Percentiles rank a stretch among this genome's conserved stretches.
These are phyloP conservation scores for Cylas formicarius DNA, from an alignment of 1,140 invertebrate species.

Conservation along the genomic window DNA sequence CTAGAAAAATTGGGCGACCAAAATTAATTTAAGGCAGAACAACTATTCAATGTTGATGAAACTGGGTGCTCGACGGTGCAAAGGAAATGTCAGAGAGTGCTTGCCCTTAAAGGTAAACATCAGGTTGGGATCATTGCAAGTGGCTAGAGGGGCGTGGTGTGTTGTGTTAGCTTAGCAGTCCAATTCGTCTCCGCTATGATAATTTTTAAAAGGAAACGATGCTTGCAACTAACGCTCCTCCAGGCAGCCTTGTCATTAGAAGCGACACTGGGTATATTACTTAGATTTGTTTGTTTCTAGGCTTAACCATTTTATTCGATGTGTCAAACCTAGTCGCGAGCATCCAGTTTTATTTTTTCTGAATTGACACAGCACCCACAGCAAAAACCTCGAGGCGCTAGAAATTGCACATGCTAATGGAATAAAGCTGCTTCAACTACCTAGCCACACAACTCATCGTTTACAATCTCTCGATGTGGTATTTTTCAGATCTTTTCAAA, in stretches of 20 bases:
- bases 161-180: constrained; percentile 27
- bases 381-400: constrained; percentile 22
- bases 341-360: constrained; percentile 29
- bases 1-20: constrained; percentile 22
- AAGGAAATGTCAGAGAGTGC: constrained; percentile 3
- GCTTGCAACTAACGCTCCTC: constrained; percentile 10
- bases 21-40: constrained; percentile 22
- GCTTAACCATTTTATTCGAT: constrained; percentile 23
- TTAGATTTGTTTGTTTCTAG: constrained; percentile 22
- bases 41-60: constrained; percentile 42
- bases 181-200: too few relatives aligned
- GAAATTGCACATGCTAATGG: constrained; percentile 17
- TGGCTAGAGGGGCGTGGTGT: constrained; percentile 41
- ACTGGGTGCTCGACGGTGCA: constrained; percentile 21
- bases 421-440: constrained; percentile 22
- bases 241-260: constrained; percentile 1
- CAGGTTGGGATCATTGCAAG: constrained; percentile 41
- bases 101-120: constrained; percentile 31
- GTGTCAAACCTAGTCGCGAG: constrained; percentile 15
- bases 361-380: constrained; percentile 32
- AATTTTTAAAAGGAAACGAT: constrained; percentile 17
- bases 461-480: constrained; percentile 41
- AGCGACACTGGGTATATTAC: constrained; percentile 16
- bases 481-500: constrained; percentile 36
- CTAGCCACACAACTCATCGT: constrained; percentile 24